Evolutionary conservation across 2,888 invertebrate species (phyloP).

Genomic region (Mythimna loreyi): DNA sequence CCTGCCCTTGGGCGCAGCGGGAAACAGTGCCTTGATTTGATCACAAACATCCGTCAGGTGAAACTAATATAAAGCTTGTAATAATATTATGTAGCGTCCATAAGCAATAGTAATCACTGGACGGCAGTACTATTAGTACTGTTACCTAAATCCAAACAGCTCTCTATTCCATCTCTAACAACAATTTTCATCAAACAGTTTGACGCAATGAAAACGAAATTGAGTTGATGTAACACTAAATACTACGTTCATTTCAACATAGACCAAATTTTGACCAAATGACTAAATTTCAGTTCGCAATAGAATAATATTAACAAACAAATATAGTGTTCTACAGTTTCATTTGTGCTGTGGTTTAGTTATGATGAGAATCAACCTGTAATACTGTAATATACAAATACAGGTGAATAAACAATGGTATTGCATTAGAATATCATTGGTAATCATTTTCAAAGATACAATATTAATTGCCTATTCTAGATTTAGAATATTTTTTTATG

Average conservation of each 20-base stretch:
- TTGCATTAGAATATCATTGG: too few relatives aligned
- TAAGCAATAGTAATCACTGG: not conserved
- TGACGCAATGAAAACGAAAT: constrained; percentile 13
- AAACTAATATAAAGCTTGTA: too few relatives aligned
- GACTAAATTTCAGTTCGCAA: constrained; percentile 15
- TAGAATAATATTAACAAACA: constrained; percentile 19
- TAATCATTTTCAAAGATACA: not conserved
- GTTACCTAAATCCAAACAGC: not conserved
- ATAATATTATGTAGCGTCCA: not conserved
- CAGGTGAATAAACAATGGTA: too few relatives aligned
- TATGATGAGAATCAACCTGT: not conserved
- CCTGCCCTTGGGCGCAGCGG: too few relatives aligned
- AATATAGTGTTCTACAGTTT: not conserved
- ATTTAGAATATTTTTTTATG: too few relatives aligned
- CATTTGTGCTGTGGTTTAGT: not conserved
- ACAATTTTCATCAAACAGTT: constrained; percentile 1
- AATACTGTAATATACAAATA: not conserved
- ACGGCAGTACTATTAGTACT: not conserved
- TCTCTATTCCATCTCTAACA: not conserved
- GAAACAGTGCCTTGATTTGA: too few relatives aligned
- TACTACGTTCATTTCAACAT: constrained; percentile 21
- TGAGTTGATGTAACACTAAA: constrained; percentile 24
- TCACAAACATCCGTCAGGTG: too few relatives aligned
- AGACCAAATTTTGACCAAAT: constrained; percentile 18
- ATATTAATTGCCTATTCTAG: not conserved